Base-by-base conservation (phyloP, 2,888 invertebrate genomes). In the Aphodius sticticus region DNA sequence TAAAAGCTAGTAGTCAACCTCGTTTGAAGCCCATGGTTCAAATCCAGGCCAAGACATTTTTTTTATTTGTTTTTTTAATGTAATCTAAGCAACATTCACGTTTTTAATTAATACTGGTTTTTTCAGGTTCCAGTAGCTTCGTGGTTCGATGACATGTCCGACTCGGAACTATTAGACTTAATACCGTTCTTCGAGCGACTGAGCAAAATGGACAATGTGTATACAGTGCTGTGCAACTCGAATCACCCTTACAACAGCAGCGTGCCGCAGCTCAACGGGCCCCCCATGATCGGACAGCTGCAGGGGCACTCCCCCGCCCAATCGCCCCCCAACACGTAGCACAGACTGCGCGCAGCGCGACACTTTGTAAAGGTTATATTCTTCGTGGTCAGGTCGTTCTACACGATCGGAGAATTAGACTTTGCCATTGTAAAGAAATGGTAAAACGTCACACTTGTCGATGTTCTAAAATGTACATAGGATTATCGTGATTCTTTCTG, bases 121-220 rank as follows among this genome's bases (percentile, higher is more conserved):
- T 89, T 89, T 0, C 89, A 96, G 96, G 98, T 99, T 90, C 98
- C 99, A 88, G 99, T 99, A 84, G 96, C 97, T 88, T 99, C 99
- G 84, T 99, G 99, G 99, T 99, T 99, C 91, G 99, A 99, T 91
- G 99, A 99, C 91, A 96, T 97, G 94, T 95, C 95, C 87, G 99
- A 99, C 91, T 96, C 96, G 82, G 99, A 99, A 91, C 93, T 99
- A 84, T 92, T 97, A 88, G 99, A 99, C 91, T 92, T 99, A 89
- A 96, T 99, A 90, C 99, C 99, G 86, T 96, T 99, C 90, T 97
- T 99, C 91, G 99, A 99, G 91, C 96, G 96, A 90, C 92, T 99
- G 86, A 96, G 97, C 91, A 96, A 95, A 92, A 97, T 97, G 88
- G 98, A 99, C 90, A 97, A 97, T 92, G 98, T 99, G 85, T 99